Evolutionary conservation across 92 coral and sea anemone species (phyloP).

Genomic region (Epizoanthus fatuus): DNA sequence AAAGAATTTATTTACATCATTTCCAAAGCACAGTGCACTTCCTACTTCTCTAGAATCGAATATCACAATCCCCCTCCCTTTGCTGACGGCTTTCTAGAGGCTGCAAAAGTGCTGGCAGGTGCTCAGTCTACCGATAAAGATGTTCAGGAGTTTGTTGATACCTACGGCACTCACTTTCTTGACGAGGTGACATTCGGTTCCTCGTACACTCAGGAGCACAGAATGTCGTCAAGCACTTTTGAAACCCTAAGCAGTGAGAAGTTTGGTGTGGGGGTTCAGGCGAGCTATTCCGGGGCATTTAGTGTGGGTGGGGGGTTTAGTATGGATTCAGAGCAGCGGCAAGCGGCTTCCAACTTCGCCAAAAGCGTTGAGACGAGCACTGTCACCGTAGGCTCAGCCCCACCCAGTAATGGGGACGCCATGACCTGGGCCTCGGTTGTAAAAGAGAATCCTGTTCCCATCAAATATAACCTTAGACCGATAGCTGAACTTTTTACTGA

Average conservation of each 20-base stretch:
- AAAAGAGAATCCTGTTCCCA: conserved; percentile 48
- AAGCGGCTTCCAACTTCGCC: conserved; percentile 2
- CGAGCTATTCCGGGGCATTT: conserved; percentile 33
- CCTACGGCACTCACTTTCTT: conserved; percentile 16
- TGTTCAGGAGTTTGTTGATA: background rate
- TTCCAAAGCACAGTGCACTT: conserved; percentile 40
- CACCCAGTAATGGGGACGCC: conserved; percentile 42
- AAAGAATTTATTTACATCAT: conserved; percentile 21
- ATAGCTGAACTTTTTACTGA: too few species aligned
- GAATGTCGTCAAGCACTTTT: conserved; percentile 33
- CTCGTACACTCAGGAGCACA: conserved; percentile 23
- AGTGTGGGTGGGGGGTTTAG: conserved; percentile 19
- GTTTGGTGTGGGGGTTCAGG: conserved; percentile 17
- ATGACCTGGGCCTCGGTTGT: conserved; percentile 39
- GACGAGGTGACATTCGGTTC: conserved; percentile 18
- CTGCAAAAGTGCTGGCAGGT: background rate
- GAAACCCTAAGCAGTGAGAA: background rate
- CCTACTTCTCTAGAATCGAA: conserved; percentile 31
- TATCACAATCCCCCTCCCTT: conserved; percentile 7
- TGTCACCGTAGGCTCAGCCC: conserved; percentile 19
- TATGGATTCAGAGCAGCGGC: background rate
- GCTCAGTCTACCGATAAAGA: background rate
- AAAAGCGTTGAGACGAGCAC: background rate
- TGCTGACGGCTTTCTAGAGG: background rate
- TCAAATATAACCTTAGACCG: background rate